Evolutionary conservation across 2,888 invertebrate species (phyloP), one percentile per base, ranked within the genome.

Genomic region (Pseudococcus jackbeardsleyi): DNA sequence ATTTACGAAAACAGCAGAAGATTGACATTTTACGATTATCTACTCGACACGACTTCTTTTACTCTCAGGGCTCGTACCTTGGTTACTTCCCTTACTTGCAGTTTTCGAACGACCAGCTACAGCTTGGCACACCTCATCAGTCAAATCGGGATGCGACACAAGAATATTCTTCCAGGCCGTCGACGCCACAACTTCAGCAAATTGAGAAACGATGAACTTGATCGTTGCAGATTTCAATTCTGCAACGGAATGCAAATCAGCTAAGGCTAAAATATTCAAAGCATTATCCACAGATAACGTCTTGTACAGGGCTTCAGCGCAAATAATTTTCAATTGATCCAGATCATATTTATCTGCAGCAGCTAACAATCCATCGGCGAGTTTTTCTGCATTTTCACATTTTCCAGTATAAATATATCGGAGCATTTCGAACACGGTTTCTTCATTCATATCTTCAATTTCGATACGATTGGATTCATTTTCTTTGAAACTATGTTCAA

Each of bases 151-250:
- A 54, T 54, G 17, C 17, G n/a, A 17, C 3, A 54, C 8, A 54
- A 54, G 48, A 4, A 48, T 48, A n/a, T 97, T 96, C 93, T 98
- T 98, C 97, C 99, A 99, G 85, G 99, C 99, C 87, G 95, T 94
- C 46, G 99, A 99, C 92, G 99, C 98, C 98, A 99, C 98, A 91
- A 99, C 98, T 92, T 99, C 99, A 88, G 98, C 98, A 90, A 98
- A 98, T 93, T 99, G 98, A 91, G 98, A 97, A 93, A 99, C 99
- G 91, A 99, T 98, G 92, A 98, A 99, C 93, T 99, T 99, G 92
- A 99, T 98, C 91, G 98, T 98, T 93, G 99, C 98, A 91, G 98
- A 97, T 93, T 99, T 99, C 90, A 99, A 94, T 93, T 99, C 99
- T 11, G 7, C 22, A 5, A 9, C 64, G 9, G 6, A 1, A 22